These are phyloP conservation scores for Drosophila putrida DNA, from an alignment of 2,888 invertebrate genomes.

Conservation along the genomic window DNA sequence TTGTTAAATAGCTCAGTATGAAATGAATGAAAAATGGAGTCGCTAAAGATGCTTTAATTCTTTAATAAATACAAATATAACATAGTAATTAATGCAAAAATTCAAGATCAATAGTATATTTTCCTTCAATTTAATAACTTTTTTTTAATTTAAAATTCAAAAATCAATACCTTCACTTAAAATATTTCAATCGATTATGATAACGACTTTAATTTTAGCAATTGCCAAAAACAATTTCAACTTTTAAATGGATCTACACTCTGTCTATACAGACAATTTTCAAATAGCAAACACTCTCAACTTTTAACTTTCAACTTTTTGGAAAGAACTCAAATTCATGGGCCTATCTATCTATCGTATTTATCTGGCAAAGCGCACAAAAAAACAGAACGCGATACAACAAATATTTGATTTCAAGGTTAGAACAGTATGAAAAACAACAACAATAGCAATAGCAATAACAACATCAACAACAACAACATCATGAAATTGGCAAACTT, in stretches of 20 bases:
- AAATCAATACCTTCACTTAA: neutral
- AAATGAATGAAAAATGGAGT: too few relatives aligned
- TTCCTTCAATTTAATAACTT: too few relatives aligned
- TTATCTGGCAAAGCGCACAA: conserved; percentile 41
- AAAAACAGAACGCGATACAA: conserved; percentile 29
- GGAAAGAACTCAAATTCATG: conserved; percentile 10
- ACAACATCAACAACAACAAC: conserved; percentile 5
- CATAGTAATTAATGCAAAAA: neutral
- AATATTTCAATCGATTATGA: neutral
- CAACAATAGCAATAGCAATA: conserved; percentile 24
- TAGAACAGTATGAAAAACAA: conserved; percentile 54
- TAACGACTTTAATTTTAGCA: conserved; percentile 2
- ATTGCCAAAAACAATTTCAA: conserved; percentile 17
- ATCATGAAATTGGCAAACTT: conserved; percentile 60
- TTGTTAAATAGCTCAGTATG: too few relatives aligned
- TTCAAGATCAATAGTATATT: neutral
- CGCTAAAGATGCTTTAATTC: too few relatives aligned
- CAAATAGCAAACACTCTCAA: neutral
- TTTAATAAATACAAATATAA: too few relatives aligned
- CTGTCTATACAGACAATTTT: conserved; percentile 19
- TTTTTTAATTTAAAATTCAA: neutral
- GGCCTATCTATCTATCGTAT: conserved; percentile 52
- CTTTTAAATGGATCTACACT: conserved; percentile 49
- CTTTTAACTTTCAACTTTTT: neutral
- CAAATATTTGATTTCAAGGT: conserved; percentile 71